Conservation (phyloP, 2,797 vertebrate species). For the Holocentrus rufus region DNA sequence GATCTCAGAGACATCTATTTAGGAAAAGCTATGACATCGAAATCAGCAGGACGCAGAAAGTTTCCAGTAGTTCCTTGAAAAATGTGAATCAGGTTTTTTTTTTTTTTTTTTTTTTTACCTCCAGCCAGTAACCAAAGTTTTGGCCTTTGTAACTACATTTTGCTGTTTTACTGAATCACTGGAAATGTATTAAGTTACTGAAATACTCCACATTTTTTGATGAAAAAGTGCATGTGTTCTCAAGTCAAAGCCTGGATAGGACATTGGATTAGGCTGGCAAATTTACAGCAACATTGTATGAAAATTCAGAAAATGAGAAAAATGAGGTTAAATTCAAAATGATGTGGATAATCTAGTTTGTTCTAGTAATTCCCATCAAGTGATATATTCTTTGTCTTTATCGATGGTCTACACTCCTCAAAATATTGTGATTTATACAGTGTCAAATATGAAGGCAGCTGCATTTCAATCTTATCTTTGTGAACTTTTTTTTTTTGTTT, state of each 20-base stretch:
- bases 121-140: constrained; percentile 15
- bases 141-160: constrained; percentile 42
- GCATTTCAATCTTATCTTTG: constrained; percentile 22
- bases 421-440: constrained; percentile 23
- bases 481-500: constrained; percentile 13
- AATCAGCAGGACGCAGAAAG: constrained; percentile 22
- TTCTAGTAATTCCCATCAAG: neutral
- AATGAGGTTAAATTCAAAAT: no score
- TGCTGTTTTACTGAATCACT: constrained; percentile 21
- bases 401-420: constrained; percentile 25
- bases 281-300: neutral
- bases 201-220: neutral
- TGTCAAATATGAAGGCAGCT: constrained; percentile 42
- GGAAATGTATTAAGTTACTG: constrained; percentile 3
- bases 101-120: constrained; percentile 21
- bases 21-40: constrained; percentile 34
- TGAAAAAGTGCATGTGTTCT: constrained; percentile 6
- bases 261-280: neutral
- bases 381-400: neutral
- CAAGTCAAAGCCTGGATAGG: constrained; percentile 1
- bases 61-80: constrained; percentile 40
- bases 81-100: constrained; percentile 34
- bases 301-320: no score
- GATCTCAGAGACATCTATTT: constrained; percentile 18
- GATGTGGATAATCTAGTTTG: no score